Evolutionary conservation across 30 jellyfish, hydroid and myxozoan genomes (phyloP), one percentile per base, ranked within the genome.

Genomic region (Catostylus mosaicus): DNA sequence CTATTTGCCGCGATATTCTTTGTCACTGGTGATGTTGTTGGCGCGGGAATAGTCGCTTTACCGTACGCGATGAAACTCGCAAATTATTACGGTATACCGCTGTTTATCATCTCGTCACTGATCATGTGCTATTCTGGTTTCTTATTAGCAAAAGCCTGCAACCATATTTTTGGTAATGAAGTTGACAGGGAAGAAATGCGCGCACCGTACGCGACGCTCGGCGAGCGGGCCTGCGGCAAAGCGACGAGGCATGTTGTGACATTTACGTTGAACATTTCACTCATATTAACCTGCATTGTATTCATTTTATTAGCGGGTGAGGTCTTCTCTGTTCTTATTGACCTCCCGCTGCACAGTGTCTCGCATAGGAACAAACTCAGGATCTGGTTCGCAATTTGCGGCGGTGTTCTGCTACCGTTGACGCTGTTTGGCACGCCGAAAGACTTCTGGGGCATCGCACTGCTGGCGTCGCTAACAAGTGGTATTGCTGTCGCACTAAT

Each of bases 31-130:
- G 95, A 95, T 34, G 97, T 95, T 1, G 97, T 95, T 38, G 99
- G 99, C 26, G 99, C 99, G 3, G 99, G 99, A 3, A 78, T 95
- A 56, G 96, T 95, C 36, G 90, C 99, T 18, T 45, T 95, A 69
- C 99, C 99, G 12, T 88, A 95, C 86, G 92, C 97, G 18, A 95
- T 95, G 99, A 88, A 85, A 48, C 82, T 95, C 61, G 97, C 92
- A 6, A 86, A 95, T 36, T 95, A 96, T 86, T 75, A 72, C 77
- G 99, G 97, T 2, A 83, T 89, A 29, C 96, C 97, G 1, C 51
- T 95, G 66, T 85, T 95, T 73, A 68, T 89, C n/a, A 46, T 89
- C 22, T 75, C 96, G 26, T 92, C 99, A 4, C 36, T 85, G 22
- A 73, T 78, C 19, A 87, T 86, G 96, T 83, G 97, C 76, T 79